These are phyloP conservation scores for Athalia rosae DNA, from an alignment of 2,888 invertebrate genomes.

Conservation along the genomic window DNA sequence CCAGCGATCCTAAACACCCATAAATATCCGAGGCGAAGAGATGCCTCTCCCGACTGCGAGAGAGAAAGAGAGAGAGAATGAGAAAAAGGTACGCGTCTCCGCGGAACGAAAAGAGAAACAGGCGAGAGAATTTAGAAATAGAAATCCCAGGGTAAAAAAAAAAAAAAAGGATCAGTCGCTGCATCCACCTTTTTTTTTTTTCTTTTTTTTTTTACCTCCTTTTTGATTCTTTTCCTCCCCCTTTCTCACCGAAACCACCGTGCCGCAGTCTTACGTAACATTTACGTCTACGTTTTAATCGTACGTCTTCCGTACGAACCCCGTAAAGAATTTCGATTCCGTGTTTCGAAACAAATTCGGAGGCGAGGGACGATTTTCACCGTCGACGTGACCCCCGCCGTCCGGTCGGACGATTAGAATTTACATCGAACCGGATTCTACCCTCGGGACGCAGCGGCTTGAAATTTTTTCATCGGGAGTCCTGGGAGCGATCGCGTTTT, in stretches of 20 bases:
- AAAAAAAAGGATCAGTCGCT: not conserved
- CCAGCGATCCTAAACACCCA: slow-evolving; percentile 64
- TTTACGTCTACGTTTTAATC: not conserved
- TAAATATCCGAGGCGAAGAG: slow-evolving; percentile 60
- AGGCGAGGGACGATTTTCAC: no score
- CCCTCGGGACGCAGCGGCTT: not conserved
- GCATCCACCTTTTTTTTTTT: no score
- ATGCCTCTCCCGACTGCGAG: slow-evolving; percentile 49
- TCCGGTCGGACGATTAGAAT: no score
- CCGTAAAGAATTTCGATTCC: no score
- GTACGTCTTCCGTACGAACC: no score
- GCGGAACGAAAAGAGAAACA: not conserved
- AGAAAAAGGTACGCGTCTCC: not conserved
- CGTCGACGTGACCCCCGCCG: no score
- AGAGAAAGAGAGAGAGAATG: slow-evolving; percentile 6
- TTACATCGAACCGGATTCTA: no score
- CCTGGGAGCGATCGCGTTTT: no score
- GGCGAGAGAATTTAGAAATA: not conserved
- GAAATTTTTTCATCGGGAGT: not conserved
- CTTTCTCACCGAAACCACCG: not conserved
- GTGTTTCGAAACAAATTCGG: no score
- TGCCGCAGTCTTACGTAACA: slow-evolving; percentile 8
- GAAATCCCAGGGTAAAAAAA: not conserved
- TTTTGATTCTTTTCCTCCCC: no score
- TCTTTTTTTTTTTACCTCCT: no score